phyloP scores from a whole-genome alignment of 2,888 invertebrate genomes.

The Cistogaster globosa region DNA sequence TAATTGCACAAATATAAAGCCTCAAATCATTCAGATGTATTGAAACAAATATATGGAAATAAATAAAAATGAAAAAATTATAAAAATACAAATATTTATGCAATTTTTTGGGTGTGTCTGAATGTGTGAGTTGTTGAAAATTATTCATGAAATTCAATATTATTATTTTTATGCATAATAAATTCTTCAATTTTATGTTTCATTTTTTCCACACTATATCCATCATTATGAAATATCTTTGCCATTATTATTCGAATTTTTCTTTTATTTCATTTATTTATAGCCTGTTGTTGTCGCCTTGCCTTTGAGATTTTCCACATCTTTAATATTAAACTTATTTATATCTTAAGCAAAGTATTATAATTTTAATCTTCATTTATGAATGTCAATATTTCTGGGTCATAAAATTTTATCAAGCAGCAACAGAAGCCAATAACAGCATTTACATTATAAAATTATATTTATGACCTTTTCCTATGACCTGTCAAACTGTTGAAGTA shows the following conservation, averaged over 20 bases:
- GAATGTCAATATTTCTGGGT: constrained; percentile 65
- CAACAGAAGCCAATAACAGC: constrained; percentile 1
- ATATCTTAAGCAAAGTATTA: constrained; percentile 39
- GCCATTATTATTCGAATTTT: background rate
- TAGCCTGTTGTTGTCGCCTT: background rate
- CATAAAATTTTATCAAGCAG: constrained; percentile 53
- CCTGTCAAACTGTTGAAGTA: background rate
- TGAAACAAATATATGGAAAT: no score
- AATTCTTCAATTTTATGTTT: constrained; percentile 48
- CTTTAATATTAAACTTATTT: constrained; percentile 29
- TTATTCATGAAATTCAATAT: constrained; percentile 62
- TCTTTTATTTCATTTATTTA: background rate
- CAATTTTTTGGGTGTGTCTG: no score
- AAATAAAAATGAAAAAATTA: no score
- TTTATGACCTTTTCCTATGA: constrained; percentile 1
- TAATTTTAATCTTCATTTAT: constrained; percentile 59
- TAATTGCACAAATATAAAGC: background rate
- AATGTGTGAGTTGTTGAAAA: constrained; percentile 1
- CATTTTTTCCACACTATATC: constrained; percentile 34
- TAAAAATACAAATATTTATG: background rate
- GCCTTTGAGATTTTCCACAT: constrained; percentile 2
- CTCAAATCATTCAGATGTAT: no score
- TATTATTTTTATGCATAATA: constrained; percentile 60
- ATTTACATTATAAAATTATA: background rate
- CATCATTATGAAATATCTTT: constrained; percentile 24